Percentiles rank a stretch among this genome's conserved stretches.
Evolutionary conservation across 2,888 invertebrate species (phyloP).

Genomic region (Melieria crassipennis): DNA sequence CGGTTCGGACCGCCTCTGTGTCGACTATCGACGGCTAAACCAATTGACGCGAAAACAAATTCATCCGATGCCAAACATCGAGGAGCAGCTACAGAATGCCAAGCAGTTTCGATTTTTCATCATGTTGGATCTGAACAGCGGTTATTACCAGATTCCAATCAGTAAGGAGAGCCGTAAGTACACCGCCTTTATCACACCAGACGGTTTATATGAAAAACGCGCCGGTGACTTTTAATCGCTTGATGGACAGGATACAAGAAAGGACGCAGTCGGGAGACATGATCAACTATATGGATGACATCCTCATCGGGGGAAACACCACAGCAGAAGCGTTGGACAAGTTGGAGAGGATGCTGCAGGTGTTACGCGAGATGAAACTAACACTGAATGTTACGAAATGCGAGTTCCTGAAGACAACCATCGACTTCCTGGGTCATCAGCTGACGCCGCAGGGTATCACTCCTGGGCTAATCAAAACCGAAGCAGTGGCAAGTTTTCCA

Average conservation of each 20-base stretch:
- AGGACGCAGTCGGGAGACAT: conserved; percentile 29
- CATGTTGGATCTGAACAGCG: too few species aligned
- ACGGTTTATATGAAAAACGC: conserved; percentile 34
- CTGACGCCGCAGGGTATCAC: conserved; percentile 21
- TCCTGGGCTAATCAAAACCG: conserved; percentile 18
- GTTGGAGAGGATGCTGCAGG: background rate
- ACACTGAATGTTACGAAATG: conserved; percentile 16
- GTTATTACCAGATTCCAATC: conserved; percentile 17
- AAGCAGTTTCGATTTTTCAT: too few species aligned
- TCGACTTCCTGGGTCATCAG: background rate
- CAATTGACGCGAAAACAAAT: conserved; percentile 21
- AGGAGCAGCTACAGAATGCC: background rate
- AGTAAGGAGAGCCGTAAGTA: conserved; percentile 29
- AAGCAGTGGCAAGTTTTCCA: conserved; percentile 19
- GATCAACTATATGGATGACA: conserved; percentile 8
- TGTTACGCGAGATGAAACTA: background rate
- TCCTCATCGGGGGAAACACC: conserved; percentile 6
- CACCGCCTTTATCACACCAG: conserved; percentile 35
- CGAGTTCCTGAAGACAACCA: background rate
- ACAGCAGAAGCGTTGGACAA: conserved; percentile 11
- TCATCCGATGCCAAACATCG: conserved; percentile 36
- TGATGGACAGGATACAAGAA: conserved; percentile 31
- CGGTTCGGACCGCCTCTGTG: conserved; percentile 12
- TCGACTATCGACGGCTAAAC: conserved; percentile 16
- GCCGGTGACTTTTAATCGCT: conserved; percentile 32